Evolutionary conservation across 2,113 vertebrate genomes (phyloP).

Genomic region (Barnardius zonarius): DNA sequence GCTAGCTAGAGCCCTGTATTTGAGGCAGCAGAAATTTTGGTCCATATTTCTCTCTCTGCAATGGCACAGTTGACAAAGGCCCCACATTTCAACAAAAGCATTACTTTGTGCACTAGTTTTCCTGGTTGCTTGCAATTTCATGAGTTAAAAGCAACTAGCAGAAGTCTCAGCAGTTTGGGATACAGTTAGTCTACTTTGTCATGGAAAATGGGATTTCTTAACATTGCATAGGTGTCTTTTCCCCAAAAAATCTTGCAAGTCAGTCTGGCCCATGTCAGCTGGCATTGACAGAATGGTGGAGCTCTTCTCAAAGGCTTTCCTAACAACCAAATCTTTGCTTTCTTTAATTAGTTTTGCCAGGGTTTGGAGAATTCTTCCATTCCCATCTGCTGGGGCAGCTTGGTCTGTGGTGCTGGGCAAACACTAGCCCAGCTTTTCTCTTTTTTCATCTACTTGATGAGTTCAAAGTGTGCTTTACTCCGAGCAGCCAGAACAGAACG

Average conservation of each 20-base stretch:
- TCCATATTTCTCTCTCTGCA: not conserved
- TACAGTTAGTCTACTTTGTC: not conserved
- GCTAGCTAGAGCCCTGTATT: not conserved
- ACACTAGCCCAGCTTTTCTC: not conserved
- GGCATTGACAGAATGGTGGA: fast-evolving
- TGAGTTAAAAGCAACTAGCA: not conserved
- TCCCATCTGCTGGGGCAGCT: not conserved
- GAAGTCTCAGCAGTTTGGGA: not conserved
- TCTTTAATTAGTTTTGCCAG: not conserved
- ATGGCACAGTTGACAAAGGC: not conserved
- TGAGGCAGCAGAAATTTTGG: not conserved
- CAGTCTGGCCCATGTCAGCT: not conserved
- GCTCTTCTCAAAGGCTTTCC: not conserved
- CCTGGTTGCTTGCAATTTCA: not conserved
- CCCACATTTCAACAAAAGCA: not conserved
- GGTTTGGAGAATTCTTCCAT: not conserved
- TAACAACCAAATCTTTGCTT: not conserved
- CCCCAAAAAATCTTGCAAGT: too few relatives aligned
- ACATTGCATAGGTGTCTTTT: not conserved
- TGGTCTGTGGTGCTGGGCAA: not conserved
- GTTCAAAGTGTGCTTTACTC: fast-evolving
- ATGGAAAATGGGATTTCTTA: not conserved
- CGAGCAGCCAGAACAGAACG: fast-evolving
- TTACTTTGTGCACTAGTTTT: not conserved
- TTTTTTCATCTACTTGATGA: not conserved